Evolutionary conservation across 1,140 invertebrate species (phyloP).

Genomic region (Steinernema khuongi): DNA sequence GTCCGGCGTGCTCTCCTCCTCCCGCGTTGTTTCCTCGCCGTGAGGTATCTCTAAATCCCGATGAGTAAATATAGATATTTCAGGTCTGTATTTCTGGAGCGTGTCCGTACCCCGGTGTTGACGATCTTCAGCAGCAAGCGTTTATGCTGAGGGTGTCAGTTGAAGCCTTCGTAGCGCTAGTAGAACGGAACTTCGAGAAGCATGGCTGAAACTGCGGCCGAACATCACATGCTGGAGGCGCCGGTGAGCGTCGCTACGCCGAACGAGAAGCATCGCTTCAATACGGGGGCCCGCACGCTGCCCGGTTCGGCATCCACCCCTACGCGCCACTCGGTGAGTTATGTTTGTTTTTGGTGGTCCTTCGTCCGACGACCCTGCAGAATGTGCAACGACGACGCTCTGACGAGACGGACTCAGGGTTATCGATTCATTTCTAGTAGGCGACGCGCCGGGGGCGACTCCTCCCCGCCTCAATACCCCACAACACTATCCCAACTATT

Average conservation of each 20-base stretch:
- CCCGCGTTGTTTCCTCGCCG: constrained; percentile 2
- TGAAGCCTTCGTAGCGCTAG: not conserved
- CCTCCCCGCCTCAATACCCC: constrained; percentile 5
- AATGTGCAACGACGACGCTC: not conserved
- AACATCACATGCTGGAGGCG: not conserved
- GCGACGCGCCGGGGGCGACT: constrained; percentile 13
- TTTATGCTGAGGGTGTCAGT: not conserved
- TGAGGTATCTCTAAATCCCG: no score
- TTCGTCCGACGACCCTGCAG: not conserved
- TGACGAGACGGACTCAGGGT: constrained; percentile 1
- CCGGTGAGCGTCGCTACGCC: not conserved
- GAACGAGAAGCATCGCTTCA: not conserved
- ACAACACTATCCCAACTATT: constrained; percentile 3
- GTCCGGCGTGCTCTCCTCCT: constrained; percentile 1
- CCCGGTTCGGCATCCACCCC: constrained; percentile 2
- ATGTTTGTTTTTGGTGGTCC: not conserved
- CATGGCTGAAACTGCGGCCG: not conserved
- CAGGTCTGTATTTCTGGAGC: no score
- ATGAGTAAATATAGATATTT: no score
- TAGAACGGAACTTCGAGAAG: not conserved
- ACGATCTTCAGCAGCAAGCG: no score
- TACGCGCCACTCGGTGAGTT: constrained; percentile 4
- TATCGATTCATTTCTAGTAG: constrained; percentile 6
- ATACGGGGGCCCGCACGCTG: not conserved
- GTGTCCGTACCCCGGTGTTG: no score